Conservation (phyloP, 2,888 invertebrate genomes). For the Tachina lurida region DNA sequence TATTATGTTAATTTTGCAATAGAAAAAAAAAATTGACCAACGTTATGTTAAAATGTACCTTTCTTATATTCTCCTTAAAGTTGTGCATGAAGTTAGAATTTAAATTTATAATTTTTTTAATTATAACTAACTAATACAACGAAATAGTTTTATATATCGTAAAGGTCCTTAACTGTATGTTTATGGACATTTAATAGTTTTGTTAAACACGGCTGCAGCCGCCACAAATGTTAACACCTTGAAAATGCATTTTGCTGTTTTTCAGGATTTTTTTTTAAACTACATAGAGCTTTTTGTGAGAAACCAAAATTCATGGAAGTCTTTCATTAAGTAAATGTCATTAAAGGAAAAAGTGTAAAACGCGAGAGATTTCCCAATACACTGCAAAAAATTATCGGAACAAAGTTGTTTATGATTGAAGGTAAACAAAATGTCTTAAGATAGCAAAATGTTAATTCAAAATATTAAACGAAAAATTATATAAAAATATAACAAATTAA, state of each 20-base stretch:
- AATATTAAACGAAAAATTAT: too few relatives aligned
- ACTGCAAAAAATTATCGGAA: neutral
- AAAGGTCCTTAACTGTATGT: conserved; percentile 52
- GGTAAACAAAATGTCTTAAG: too few relatives aligned
- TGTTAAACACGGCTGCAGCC: conserved; percentile 11
- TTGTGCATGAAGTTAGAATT: conserved; percentile 50
- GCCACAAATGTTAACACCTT: conserved; percentile 37
- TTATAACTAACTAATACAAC: conserved; percentile 51
- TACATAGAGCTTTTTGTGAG: conserved; percentile 12
- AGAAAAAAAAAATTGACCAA: conserved; percentile 32
- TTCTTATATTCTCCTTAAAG: neutral
- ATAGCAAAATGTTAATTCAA: too few relatives aligned
- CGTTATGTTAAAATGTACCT: conserved; percentile 24
- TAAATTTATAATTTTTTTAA: conserved; percentile 65
- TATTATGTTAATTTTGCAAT: conserved; percentile 73
- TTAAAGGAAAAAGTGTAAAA: conserved; percentile 79
- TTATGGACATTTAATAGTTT: conserved; percentile 37
- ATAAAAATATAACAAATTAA: too few relatives aligned
- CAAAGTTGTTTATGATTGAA: too few relatives aligned
- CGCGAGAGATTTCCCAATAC: conserved; percentile 63
- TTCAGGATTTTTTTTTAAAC: conserved; percentile 36
- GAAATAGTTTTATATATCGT: conserved; percentile 34
- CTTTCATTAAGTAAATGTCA: conserved; percentile 79
- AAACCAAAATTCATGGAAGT: conserved; percentile 73
- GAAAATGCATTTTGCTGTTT: conserved; percentile 74